phyloP scores from a whole-genome alignment of 2,797 vertebrate species.

The Paratrypauchen microcephalus region DNA sequence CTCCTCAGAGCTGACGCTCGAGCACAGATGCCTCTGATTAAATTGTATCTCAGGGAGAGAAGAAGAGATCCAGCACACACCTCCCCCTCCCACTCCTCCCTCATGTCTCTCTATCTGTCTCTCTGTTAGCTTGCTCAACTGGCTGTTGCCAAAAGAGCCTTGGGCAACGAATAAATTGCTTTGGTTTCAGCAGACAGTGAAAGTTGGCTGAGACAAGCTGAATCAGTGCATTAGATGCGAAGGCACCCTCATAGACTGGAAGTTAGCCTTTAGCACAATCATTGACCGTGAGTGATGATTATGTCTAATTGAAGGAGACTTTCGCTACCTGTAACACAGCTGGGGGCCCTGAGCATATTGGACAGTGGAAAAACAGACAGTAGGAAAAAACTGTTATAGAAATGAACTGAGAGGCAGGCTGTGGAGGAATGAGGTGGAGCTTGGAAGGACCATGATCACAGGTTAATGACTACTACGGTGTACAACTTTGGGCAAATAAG shows the following conservation, averaged over 20 bases:
- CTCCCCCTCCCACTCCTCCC: slow-evolving; percentile 38
- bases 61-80: slow-evolving; percentile 75
- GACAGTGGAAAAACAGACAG: slow-evolving; percentile 59
- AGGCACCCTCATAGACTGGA: slow-evolving; percentile 94
- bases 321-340: slow-evolving; percentile 95
- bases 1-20: slow-evolving; percentile 83
- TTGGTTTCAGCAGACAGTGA: slow-evolving; percentile 98
- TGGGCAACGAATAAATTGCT: slow-evolving; percentile 99
- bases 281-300: slow-evolving; percentile 99
- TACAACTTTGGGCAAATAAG: neutral
- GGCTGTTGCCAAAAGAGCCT: slow-evolving; percentile 96
- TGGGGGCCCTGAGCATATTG: slow-evolving; percentile 82
- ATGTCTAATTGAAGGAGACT: slow-evolving; percentile 99
- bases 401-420: slow-evolving; percentile 32
- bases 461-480: neutral
- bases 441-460: neutral
- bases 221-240: slow-evolving; percentile 97
- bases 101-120: slow-evolving; percentile 69
- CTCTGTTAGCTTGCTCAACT: slow-evolving; percentile 79
- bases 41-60: slow-evolving; percentile 89
- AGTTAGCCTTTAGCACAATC: slow-evolving; percentile 97
- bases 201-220: slow-evolving; percentile 97
- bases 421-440: slow-evolving; percentile 24
- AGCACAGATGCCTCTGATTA: slow-evolving; percentile 99
- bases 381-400: slow-evolving; percentile 43